These are phyloP conservation scores for Ceratitis capitata DNA, from an alignment of 1,140 invertebrate genomes.

Conservation along the genomic window DNA sequence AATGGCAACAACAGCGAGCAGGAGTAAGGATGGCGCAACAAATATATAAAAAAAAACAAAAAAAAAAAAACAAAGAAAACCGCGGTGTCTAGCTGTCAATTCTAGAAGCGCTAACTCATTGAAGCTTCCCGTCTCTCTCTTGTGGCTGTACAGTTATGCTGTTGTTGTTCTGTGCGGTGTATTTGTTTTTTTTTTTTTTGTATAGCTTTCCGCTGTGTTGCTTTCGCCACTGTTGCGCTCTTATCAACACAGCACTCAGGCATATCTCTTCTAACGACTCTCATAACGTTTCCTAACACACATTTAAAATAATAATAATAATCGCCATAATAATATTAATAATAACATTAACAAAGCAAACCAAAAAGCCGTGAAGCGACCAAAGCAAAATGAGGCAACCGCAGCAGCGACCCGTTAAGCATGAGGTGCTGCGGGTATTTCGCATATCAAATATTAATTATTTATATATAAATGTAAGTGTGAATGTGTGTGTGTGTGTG, in stretches of 20 bases:
- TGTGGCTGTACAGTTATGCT: neutral
- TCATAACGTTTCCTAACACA: neutral
- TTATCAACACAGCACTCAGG: neutral
- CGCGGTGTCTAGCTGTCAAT: neutral
- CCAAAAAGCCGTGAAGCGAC: neutral
- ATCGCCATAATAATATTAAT: conserved; percentile 3
- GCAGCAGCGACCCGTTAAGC: neutral
- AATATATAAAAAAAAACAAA: neutral
- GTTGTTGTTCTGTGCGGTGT: neutral
- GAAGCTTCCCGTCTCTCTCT: neutral
- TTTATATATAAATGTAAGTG: too few relatives aligned
- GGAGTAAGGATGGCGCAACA: neutral
- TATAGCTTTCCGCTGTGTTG: too few relatives aligned
- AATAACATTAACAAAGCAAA: conserved; percentile 12
- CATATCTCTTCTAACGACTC: neutral
- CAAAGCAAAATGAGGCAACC: neutral
- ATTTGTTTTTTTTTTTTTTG: neutral
- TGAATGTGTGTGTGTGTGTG: too few relatives aligned
- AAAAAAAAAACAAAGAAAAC: neutral
- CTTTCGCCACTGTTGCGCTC: neutral
- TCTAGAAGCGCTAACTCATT: neutral
- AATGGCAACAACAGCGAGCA: neutral
- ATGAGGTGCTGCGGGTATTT: neutral
- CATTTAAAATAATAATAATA: conserved; percentile 29
- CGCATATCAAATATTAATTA: neutral